A percentile compares a stretch with the other conserved stretches of the same genome.
Conservation (phyloP, 2,113 vertebrate genomes). For the Takifugu flavidus region DNA sequence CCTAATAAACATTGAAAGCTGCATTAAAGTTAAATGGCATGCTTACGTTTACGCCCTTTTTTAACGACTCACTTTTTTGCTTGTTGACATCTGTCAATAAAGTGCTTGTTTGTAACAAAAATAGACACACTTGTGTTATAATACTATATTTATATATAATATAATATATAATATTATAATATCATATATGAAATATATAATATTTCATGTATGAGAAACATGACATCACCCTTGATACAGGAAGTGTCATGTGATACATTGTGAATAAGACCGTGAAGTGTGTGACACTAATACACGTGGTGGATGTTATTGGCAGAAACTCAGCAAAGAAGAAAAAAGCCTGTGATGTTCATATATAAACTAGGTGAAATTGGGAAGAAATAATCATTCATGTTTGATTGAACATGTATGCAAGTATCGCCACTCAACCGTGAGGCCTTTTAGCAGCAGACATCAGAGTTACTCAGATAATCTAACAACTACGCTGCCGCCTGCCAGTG, state of each 20-base stretch:
- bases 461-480: slow-evolving; percentile 8
- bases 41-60: too few relatives aligned
- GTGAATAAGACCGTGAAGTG: not conserved
- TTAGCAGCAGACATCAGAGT: slow-evolving; percentile 8
- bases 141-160: too few relatives aligned
- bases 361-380: slow-evolving; percentile 1
- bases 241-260: not conserved
- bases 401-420: not conserved
- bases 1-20: too few relatives aligned
- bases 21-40: too few relatives aligned
- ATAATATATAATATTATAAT: too few relatives aligned
- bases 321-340: not conserved
- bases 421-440: slow-evolving; percentile 15
- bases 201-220: not conserved
- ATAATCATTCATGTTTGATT: slow-evolving; percentile 25
- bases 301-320: too few relatives aligned
- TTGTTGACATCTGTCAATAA: not conserved
- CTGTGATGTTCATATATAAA: not conserved
- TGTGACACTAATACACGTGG: too few relatives aligned
- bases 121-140: too few relatives aligned
- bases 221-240: not conserved
- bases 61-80: too few relatives aligned
- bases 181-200: not conserved
- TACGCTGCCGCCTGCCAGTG: slow-evolving; percentile 21
- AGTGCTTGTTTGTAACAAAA: not conserved